Conservation (phyloP, 2,888 invertebrate genomes). For the Alloscopus bannaensis region DNA sequence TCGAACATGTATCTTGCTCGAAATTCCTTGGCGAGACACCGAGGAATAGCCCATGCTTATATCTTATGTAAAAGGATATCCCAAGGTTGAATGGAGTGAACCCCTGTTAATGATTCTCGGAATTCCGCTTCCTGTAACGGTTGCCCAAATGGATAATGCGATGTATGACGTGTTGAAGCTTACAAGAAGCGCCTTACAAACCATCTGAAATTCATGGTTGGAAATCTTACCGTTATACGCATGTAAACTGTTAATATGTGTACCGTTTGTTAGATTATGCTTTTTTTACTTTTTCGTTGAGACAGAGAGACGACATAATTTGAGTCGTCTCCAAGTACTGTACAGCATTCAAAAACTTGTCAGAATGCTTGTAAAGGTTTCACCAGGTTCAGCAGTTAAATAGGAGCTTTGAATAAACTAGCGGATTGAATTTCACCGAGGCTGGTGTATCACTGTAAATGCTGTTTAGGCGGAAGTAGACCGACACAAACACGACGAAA, state of each 20-base stretch:
- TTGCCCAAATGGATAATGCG: neutral
- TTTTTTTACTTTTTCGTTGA: neutral
- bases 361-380: neutral
- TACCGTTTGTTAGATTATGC: neutral
- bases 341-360: neutral
- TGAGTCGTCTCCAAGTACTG: neutral
- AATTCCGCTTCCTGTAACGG: neutral
- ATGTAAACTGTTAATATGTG: too few relatives aligned
- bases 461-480: neutral
- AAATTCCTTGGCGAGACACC: constrained; percentile 6
- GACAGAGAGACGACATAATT: neutral
- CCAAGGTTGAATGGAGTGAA: too few relatives aligned
- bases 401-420: neutral
- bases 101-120: too few relatives aligned
- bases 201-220: neutral
- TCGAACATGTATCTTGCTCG: neutral
- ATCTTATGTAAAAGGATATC: too few relatives aligned
- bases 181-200: neutral
- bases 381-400: constrained; percentile 9
- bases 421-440: neutral
- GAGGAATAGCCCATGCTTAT: constrained; percentile 14
- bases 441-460: too few relatives aligned
- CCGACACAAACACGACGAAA: neutral
- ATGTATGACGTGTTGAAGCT: constrained; percentile 4
- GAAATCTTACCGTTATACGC: neutral